Percentiles rank a stretch among this genome's conserved stretches.
phyloP scores from a whole-genome alignment of 1,140 invertebrate species.

The Drosophila parabipectinata region DNA sequence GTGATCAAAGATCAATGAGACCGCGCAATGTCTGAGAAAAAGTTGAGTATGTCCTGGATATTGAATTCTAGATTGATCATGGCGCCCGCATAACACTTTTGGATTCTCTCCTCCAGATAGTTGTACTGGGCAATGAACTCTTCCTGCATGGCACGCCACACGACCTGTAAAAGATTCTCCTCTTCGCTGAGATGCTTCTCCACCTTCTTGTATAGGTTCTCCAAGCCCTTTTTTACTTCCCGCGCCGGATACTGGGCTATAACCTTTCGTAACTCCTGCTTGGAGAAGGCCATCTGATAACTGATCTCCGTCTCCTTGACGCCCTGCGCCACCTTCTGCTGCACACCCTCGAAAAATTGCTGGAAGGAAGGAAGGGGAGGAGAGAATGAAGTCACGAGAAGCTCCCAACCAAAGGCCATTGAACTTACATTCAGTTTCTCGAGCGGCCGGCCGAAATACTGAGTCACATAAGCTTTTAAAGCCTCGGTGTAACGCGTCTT shows the following conservation, averaged over 20 bases:
- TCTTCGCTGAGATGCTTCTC: conserved; percentile 98
- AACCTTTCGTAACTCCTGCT: conserved; percentile 97
- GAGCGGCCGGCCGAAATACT: conserved; percentile 97
- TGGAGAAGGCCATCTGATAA: conserved; percentile 98
- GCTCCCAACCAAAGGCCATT: no score
- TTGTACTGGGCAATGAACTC: conserved; percentile 99
- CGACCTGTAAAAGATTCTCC: conserved; percentile 96
- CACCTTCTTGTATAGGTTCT: conserved; percentile 97
- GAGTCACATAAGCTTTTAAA: conserved; percentile 94
- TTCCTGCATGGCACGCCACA: conserved; percentile 99
- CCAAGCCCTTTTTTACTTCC: conserved; percentile 98
- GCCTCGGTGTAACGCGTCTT: conserved; percentile 96
- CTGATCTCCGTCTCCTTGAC: conserved; percentile 98
- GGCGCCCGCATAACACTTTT: conserved; percentile 98
- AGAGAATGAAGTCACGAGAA: neutral
- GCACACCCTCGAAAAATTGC: conserved; percentile 97
- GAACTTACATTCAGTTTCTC: conserved; percentile 95
- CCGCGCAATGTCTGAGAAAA: conserved; percentile 99
- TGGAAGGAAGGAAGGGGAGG: conserved; percentile 71
- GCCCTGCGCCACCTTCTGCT: conserved; percentile 94
- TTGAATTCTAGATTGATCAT: conserved; percentile 97
- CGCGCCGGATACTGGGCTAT: conserved; percentile 97
- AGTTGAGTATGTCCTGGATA: conserved; percentile 97
- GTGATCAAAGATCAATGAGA: conserved; percentile 87
- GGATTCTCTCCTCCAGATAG: conserved; percentile 96